Evolutionary conservation across 2,888 invertebrate genomes (phyloP), one percentile per base, ranked within the genome.

Genomic region (Microctonus aethiopoides): DNA sequence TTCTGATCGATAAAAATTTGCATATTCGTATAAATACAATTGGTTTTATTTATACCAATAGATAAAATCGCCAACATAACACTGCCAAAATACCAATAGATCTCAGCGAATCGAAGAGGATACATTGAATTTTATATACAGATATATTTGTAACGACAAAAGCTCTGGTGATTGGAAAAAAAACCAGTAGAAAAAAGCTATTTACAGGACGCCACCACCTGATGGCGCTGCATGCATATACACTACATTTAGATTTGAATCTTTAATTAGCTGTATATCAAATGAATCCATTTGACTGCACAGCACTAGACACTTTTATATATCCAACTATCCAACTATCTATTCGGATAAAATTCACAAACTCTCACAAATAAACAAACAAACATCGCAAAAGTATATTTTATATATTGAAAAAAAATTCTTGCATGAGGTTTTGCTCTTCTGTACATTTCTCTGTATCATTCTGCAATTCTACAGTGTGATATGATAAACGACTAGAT

Each of bases 251-350:
- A 81, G 84, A 85, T 86, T 85, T 81, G 79, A 82, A 86, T 85
- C 85, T 84, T 81, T 84, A 84, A 85, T 86, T 85, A 85, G 84
- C 84, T 83, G 82, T 84, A 84, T 82, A 85, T 85, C 84, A 84
- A 85, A 81, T 81, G 82, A 82, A 81, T 80, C 78, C 80, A 75
- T 75, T 76, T 73, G 67, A 65, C 54, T 75, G 74, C 72, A 72
- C n/a, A 26, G 26, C 26, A 22, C 26, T 26, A 13, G 54, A 62
- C 32, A 32, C 32, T 32, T 57, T 16, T 9, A 29, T n/a, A 29
- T 22, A 52, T 52, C 11, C 41, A 52, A 6, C 51, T n/a, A 52
- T 52, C n/a, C n/a, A n/a, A n/a, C n/a, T n/a, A n/a, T n/a, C n/a
- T n/a, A n/a, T n/a, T n/a, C n/a, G n/a, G n/a, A 52, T 9, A 9